Base-by-base conservation (phyloP, 2,888 invertebrate genomes). In the Torymus texanus region DNA sequence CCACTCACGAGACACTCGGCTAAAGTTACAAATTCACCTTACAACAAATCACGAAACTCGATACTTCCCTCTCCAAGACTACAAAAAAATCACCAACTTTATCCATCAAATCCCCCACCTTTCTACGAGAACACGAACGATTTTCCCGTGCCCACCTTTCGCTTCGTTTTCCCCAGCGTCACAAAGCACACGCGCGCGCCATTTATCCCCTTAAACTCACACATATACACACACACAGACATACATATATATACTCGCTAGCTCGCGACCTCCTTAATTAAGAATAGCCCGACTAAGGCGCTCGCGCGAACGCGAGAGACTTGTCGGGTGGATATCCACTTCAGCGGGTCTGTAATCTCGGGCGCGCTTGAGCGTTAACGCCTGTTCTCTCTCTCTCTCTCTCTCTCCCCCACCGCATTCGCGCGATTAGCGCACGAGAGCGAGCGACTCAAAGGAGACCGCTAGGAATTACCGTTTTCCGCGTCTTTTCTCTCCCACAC, bases 391-490 rank as follows among this genome's bases (percentile, higher is more conserved):
- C 21, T 41, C 16, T 41, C 0, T 58, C 51, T 74, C 50, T 56
- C 14, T 51, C 51, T n/a, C 16, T 53, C 24, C 53, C 41, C 21
- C 59, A 12, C 24, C 62, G 51, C 61, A 61, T 66, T 66, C 66
- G 63, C 50, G 29, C 56, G 29, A 16, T 55, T 74, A 71, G 56
- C 63, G 68, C 51, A 50, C 58, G 58, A 18, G 56, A 53, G 12
- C 58, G 59, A 50, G 53, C 21, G 21, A 41, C 29, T 41, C n/a
- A 21, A 75, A 59, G 59, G 75, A n/a, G 77, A 61, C 72, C 61
- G 66, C 24, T 70, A 65, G 63, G 41, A 63, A 68, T 70, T 70
- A 74, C 71, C 77, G 77, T 77, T 77, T 65, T 72, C 59, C 71
- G 51, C 21, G 8, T 41, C 41, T 65, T 71, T 70, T 79, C 79